phyloP scores from a whole-genome alignment of 2,113 vertebrate species.

The Aegypius monachus region DNA sequence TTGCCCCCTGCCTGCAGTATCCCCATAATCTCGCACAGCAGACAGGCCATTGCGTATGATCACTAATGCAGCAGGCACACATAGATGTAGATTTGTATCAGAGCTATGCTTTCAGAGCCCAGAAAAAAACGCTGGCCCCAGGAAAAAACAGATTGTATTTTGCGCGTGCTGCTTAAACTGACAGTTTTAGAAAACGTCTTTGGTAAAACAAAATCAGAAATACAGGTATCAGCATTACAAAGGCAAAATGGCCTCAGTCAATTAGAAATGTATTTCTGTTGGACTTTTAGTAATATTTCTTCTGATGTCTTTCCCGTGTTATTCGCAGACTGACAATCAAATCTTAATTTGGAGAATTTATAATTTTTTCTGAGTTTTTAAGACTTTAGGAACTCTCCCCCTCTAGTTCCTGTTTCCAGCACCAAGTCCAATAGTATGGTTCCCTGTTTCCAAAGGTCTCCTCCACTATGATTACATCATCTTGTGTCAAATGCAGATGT shows the following conservation, averaged over 20 bases:
- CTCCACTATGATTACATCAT: not conserved
- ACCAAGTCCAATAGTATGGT: not conserved
- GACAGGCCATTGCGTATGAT: constrained; percentile 56
- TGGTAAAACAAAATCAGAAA: not conserved
- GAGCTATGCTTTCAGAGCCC: constrained; percentile 28
- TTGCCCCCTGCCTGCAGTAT: constrained; percentile 62
- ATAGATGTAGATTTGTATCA: constrained; percentile 62
- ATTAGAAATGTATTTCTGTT: not conserved
- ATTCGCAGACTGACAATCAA: not conserved
- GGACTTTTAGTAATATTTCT: not conserved
- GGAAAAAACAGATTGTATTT: constrained; percentile 39
- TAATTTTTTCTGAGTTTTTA: not conserved
- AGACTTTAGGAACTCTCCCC: not conserved
- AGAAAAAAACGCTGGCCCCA: constrained; percentile 13
- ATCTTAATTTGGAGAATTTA: not conserved
- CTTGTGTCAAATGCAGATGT: not conserved
- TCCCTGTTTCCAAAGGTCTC: not conserved
- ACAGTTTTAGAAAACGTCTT: not conserved
- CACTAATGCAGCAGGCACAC: constrained; percentile 63
- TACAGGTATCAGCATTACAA: not conserved
- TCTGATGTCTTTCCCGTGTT: not conserved
- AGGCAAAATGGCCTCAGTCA: not conserved
- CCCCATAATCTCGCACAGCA: constrained; percentile 61
- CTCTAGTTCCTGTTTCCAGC: not conserved
- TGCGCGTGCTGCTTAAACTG: not conserved